Percentiles rank a stretch among this genome's conserved stretches.
Conservation (phyloP, 2,797 vertebrate genomes). For the Sebastes dallii region DNA sequence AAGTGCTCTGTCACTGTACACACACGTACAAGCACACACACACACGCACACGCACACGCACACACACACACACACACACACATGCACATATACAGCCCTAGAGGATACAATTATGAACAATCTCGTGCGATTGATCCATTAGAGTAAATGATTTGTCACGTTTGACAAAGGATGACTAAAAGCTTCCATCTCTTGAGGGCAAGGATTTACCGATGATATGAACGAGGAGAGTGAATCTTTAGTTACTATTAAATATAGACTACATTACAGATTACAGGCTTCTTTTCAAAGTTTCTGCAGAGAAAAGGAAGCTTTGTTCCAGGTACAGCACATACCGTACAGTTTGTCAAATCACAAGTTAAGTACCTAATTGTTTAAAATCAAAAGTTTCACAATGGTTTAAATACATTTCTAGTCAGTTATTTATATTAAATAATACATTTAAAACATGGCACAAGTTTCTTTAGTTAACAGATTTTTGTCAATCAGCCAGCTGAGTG, state of each 20-base stretch:
- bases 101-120: slow-evolving; percentile 9
- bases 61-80: slow-evolving; percentile 3
- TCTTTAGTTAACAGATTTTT: background rate
- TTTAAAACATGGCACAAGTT: background rate
- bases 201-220: background rate
- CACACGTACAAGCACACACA: background rate
- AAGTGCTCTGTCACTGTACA: slow-evolving; percentile 6
- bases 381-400: background rate
- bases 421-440: background rate
- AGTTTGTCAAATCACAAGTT: background rate
- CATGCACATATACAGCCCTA: background rate
- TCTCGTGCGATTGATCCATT: background rate
- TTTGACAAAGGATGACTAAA: background rate
- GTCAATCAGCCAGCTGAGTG: background rate
- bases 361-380: background rate
- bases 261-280: background rate
- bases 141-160: background rate
- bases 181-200: background rate
- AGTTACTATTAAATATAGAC: background rate
- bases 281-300: background rate
- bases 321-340: too few relatives aligned
- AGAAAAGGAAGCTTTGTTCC: background rate
- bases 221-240: background rate
- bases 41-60: background rate
- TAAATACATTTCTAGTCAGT: background rate